Base-by-base conservation (phyloP, 2,888 invertebrate species). In the Apotomis capreana region DNA sequence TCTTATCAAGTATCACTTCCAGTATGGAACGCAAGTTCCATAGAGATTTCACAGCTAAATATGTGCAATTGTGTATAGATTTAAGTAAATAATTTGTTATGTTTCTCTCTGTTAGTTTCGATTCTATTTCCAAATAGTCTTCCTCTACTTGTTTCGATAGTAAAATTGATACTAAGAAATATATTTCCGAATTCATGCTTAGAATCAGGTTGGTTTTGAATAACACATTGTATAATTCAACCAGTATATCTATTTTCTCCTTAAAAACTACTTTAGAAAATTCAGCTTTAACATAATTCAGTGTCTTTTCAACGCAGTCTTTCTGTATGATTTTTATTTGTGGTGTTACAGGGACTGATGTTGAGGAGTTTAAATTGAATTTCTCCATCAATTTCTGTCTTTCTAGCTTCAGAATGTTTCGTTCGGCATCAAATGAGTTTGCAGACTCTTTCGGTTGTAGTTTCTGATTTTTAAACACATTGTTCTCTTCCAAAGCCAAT, bases 41-140 rank as follows among this genome's bases (percentile, higher is more conserved):
- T 44, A 98, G 87, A 0, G 96, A 94, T 70, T 94, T 92, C 0
- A 95, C 89, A 36, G 97, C 95, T 90, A 97, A 98, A 89, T 96
- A 97, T 3, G 97, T 94, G 79, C 96, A 95, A 82, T 97, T 96
- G 75, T 96, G 95, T 68, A 94, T 86, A 6, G 87, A 89, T 75
- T 90, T 90, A 10, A 74, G 69, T 55, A 69, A 51, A 55, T 68
- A 59, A 55, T 69, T 61, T 4, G 67, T 65, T 59, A 69, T 76
- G 3, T 80, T 83, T 5, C 80, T 81, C 1, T 67, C 69, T 10
- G 13, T 67, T 36, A 89, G 68, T 44, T 84, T 84, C 2, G 75
- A 75, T 73, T 89, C 87, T 0, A 79, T 79, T 0, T 75, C 73
- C 0, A 74, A n/a, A 80, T 83, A 89, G 69, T 91, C 91, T 2